Base-by-base conservation (phyloP, 1,140 invertebrate genomes). In the Bombus superbus region DNA sequence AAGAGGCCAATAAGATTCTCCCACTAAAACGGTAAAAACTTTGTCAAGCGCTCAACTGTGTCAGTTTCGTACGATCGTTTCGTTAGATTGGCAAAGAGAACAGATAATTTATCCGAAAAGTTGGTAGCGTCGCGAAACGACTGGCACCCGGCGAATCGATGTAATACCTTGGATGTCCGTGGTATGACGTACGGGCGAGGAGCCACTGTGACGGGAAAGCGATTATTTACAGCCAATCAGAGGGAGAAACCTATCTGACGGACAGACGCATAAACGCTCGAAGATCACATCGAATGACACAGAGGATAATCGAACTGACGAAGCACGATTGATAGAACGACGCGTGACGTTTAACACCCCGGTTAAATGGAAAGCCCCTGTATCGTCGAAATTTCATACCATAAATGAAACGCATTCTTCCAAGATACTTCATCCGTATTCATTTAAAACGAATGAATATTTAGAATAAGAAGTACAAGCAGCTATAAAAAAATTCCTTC, bases 221-320 rank as follows among this genome's bases (percentile, higher is more conserved):
- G 80, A 86, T 86, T 82, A 86, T 83, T 82, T 86, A 83, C 80
- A 82, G 80, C 64, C 80, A 83, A 86, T 86, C 84, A 86, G 85
- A 59, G 40, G 25, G 80, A 83, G 73, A 86, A 74, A 76, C 53
- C 80, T 77, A 83, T 71, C 47, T 44, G 80, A 47, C 80, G 62
- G 59, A 80, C 62, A 79, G 82, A 79, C 74, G 47, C 64, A 87
- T 79, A 79, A 66, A 84, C 81, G 68, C 69, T 66, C 57, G 62
- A 53, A 85, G 77, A 87, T 87, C 77, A 57, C 72, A 42, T 59
- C 42, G 77, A 80, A 76, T 68, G 83, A 77, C 81, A 75, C n/a
- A 15, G 28, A 59, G 53, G 77, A 81, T 85, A 85, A 87, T 87
- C 74, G 84, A 85, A 85, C 86, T 87, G 86, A 87, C 77, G 83